Conservation (phyloP, 2,113 vertebrate species). For the Bos indicus region DNA sequence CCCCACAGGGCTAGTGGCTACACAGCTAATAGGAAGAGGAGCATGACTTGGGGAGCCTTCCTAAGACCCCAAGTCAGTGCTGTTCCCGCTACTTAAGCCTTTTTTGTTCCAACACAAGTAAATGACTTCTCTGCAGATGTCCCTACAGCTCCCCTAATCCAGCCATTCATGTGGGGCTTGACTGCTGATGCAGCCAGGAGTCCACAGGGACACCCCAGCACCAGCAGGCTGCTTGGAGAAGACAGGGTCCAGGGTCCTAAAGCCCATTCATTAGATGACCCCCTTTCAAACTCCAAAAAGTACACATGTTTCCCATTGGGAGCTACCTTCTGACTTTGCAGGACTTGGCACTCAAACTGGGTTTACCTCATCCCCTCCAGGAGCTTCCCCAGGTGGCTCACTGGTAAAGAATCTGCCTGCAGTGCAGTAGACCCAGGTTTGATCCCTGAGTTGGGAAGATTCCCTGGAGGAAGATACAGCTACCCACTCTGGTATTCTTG, state of each 20-base stretch:
- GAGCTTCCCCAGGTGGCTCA: not conserved
- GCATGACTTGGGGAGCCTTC: not conserved
- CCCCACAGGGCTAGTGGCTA: not conserved
- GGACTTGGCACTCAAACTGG: not conserved
- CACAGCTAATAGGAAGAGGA: not conserved
- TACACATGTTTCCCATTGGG: not conserved
- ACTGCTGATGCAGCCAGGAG: too few relatives aligned
- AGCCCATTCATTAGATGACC: not conserved
- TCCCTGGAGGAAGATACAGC: not conserved
- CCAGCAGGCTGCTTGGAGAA: not conserved
- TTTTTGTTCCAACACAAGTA: not conserved
- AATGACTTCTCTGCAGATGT: not conserved
- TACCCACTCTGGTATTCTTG: not conserved
- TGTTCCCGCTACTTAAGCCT: not conserved
- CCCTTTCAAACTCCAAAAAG: not conserved
- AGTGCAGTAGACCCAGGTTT: not conserved
- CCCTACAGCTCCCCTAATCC: not conserved
- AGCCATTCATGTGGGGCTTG: too few relatives aligned
- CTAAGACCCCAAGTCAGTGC: not conserved
- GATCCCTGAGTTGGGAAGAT: not conserved
- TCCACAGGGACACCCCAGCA: not conserved
- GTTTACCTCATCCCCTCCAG: not conserved
- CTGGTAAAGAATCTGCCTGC: not conserved
- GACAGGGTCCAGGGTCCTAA: not conserved
- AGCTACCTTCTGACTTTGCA: not conserved